Conservation (phyloP, 2,797 vertebrate genomes). For the Sarcoramphus papa region DNA sequence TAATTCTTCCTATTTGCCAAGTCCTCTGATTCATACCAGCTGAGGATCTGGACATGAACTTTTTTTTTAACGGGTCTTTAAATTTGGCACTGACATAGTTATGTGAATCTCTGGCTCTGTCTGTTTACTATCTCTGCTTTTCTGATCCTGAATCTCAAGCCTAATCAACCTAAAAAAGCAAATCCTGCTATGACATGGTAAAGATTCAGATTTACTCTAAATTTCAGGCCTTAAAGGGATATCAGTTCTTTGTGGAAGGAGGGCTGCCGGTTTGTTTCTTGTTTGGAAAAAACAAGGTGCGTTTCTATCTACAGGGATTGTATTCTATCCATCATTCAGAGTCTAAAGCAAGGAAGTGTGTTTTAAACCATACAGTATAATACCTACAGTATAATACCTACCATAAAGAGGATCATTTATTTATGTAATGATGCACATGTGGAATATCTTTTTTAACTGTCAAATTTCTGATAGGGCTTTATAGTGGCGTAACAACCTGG, state of each 20-base stretch:
- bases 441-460: neutral
- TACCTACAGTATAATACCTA: neutral
- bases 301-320: neutral
- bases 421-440: neutral
- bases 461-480: neutral
- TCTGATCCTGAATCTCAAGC: neutral
- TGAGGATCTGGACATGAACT: neutral
- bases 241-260: neutral
- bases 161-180: neutral
- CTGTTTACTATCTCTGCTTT: neutral
- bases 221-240: neutral
- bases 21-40: neutral
- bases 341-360: neutral
- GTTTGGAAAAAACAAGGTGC: neutral
- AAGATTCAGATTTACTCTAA: neutral
- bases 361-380: neutral
- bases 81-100: neutral
- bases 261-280: neutral
- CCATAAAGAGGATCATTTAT: neutral
- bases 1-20: neutral
- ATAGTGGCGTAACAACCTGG: neutral
- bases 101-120: neutral
- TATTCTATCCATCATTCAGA: neutral
- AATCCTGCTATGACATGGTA: neutral
- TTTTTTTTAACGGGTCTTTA: neutral